Percentiles rank a stretch among this genome's conserved stretches.
These are phyloP conservation scores for Scophthalmus maximus DNA, from an alignment of 2,113 vertebrate genomes.

Conservation along the genomic window DNA sequence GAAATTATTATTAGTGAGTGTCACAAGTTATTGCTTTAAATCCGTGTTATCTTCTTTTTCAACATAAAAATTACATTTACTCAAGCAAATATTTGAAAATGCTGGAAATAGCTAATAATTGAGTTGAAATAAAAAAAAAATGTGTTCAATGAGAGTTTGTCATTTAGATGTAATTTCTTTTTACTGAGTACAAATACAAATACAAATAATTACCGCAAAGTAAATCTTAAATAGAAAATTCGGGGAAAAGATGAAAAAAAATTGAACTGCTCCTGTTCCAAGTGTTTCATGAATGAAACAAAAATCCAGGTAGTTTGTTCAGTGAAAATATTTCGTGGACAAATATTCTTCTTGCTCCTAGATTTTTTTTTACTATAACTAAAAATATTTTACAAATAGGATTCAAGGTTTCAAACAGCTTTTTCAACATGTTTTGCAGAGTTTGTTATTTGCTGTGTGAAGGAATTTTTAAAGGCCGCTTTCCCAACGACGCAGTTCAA, in stretches of 20 bases:
- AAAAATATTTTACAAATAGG: background rate
- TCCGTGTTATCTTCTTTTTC: background rate
- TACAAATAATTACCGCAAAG: constrained; percentile 4
- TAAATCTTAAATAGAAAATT: background rate
- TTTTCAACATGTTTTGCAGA: constrained; percentile 18
- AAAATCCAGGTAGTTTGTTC: too few relatives aligned
- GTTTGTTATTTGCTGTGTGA: constrained; percentile 29
- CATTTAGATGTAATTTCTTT: too few relatives aligned
- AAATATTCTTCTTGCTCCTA: constrained; percentile 3
- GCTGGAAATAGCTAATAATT: too few relatives aligned
- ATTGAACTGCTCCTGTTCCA: too few relatives aligned
- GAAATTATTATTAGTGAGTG: constrained; percentile 4
- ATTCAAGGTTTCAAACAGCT: background rate
- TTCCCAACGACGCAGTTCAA: constrained; percentile 15
- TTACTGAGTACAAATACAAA: too few relatives aligned
- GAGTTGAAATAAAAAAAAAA: background rate
- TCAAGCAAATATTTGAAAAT: too few relatives aligned
- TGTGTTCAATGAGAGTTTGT: too few relatives aligned
- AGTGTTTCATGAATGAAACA: too few relatives aligned
- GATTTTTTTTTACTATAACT: background rate
- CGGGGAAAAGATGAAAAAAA: too few relatives aligned
- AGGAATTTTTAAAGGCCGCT: constrained; percentile 44
- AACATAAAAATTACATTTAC: background rate
- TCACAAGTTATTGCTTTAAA: constrained; percentile 13
- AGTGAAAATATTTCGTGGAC: background rate